Evolutionary conservation across 2,113 vertebrate species (phyloP), one percentile per base, ranked within the genome.

Genomic region (Ceyx melanurus): DNA sequence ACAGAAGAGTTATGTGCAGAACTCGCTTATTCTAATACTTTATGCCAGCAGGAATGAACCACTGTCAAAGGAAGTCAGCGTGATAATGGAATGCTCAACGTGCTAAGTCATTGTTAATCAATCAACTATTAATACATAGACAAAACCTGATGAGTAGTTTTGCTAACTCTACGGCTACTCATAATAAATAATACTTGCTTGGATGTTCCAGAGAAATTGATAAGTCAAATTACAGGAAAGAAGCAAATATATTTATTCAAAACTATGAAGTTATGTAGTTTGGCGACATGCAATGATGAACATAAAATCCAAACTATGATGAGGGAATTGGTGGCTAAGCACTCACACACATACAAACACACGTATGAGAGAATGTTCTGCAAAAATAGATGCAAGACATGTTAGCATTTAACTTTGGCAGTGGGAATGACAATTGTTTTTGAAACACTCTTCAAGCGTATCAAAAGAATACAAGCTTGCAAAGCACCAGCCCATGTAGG

Each of bases 61-160:
- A 96, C 95, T 97, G 95, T 95, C 94, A 95, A 97, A 97, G 95
- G 95, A 97, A 97, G 88, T 97, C 96, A 97, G 97, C 97, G 78
- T 98, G 97, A 97, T 92, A 96, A 98, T 98, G 98, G 96, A 94
- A 98, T 96, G 97, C 97, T 97, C 97, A 93, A 96, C 26, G 97
- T 98, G 97, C 97, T 97, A 95, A 94, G 89, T 92, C 92, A 86
- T 5, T 96, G 94, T 97, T 97, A 97, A 97, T 96, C 94, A 86
- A 95, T 86, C 94, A 92, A 66, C 89, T 96, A 92, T 86, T 88
- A 95, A 96, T 95, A 96, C 93, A 95, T 3, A 96, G 90, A 93
- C 94, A 89, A 46, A 94, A 89, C 93, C 92, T 91, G 91, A 89
- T 46, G 65, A 87, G 82, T 91, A 94, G 72, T 84, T 90, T 92